Conservation (phyloP, 2,888 invertebrate species). For the Camptogramma bilineatum region DNA sequence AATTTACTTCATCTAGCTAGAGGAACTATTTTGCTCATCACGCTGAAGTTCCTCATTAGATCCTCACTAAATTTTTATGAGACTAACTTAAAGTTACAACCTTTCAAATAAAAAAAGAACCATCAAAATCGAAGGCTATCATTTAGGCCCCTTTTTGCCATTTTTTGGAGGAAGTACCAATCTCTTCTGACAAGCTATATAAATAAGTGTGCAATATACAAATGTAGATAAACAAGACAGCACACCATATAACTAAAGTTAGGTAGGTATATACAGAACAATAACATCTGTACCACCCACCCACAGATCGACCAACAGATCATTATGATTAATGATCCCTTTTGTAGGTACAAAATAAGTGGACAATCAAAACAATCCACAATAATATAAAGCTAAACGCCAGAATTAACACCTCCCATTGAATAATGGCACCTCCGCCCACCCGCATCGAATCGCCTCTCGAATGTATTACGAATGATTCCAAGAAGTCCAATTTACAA, state of each 20-base stretch:
- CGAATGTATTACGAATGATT: constrained; percentile 65
- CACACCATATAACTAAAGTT: background rate
- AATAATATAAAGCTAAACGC: constrained; percentile 56
- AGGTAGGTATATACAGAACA: background rate
- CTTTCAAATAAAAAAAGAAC: no score
- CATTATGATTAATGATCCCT: constrained; percentile 35
- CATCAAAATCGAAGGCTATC: no score
- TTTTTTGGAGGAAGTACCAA: no score
- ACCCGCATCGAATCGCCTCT: constrained; percentile 71
- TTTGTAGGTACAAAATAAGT: constrained; percentile 33
- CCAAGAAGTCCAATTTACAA: constrained; percentile 58
- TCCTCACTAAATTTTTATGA: no score
- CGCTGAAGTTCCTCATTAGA: no score
- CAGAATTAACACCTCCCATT: constrained; percentile 81
- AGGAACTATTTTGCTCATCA: no score
- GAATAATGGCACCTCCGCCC: constrained; percentile 65
- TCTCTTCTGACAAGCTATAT: no score
- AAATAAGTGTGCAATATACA: no score
- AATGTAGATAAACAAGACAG: background rate
- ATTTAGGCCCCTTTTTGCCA: no score
- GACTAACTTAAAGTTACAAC: no score
- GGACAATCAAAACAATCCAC: constrained; percentile 41
- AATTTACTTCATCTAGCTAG: no score
- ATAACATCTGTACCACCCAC: constrained; percentile 9
- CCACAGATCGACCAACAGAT: constrained; percentile 24